These are phyloP conservation scores for Dioctria linearis DNA, from an alignment of 2,888 invertebrate species.

Conservation along the genomic window DNA sequence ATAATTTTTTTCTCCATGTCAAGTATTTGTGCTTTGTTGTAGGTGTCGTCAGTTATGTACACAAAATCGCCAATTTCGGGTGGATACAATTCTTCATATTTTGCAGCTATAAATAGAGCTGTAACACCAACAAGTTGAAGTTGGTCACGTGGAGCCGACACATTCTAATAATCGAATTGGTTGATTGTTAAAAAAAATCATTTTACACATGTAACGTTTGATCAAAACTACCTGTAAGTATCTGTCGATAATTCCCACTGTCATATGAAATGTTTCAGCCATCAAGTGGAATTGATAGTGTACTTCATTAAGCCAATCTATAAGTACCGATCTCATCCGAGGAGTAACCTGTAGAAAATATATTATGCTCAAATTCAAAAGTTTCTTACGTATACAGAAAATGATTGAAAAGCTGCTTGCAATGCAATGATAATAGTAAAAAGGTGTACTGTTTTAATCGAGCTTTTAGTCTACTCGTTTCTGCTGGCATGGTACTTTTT, in stretches of 20 bases:
- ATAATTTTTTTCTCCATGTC: conserved; percentile 88
- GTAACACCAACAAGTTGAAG: conserved; percentile 92
- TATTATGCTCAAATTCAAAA: too few relatives aligned
- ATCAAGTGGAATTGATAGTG: conserved; percentile 88
- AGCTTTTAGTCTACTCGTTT: too few relatives aligned
- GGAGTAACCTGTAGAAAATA: conserved; percentile 75
- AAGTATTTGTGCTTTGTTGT: conserved; percentile 83
- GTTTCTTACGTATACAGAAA: too few relatives aligned
- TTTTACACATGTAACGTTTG: conserved; percentile 6
- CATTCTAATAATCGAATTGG: conserved; percentile 71
- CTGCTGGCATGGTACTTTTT: too few relatives aligned
- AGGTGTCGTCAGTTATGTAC: conserved; percentile 91
- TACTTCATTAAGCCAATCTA: conserved; percentile 96
- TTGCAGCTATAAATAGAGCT: conserved; percentile 91
- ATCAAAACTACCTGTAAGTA: conserved; percentile 75
- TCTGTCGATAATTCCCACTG: conserved; percentile 90
- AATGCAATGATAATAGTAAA: too few relatives aligned
- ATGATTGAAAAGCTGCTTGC: too few relatives aligned
- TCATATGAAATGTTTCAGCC: conserved; percentile 91
- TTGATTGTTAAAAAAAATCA: not conserved
- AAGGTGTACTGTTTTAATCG: too few relatives aligned
- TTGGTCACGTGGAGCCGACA: conserved; percentile 71
- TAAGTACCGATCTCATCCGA: conserved; percentile 89
- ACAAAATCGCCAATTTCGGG: conserved; percentile 92
- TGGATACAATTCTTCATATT: conserved; percentile 95